These are phyloP conservation scores for Microchirus variegatus DNA, from an alignment of 2,797 vertebrate species.

Conservation along the genomic window DNA sequence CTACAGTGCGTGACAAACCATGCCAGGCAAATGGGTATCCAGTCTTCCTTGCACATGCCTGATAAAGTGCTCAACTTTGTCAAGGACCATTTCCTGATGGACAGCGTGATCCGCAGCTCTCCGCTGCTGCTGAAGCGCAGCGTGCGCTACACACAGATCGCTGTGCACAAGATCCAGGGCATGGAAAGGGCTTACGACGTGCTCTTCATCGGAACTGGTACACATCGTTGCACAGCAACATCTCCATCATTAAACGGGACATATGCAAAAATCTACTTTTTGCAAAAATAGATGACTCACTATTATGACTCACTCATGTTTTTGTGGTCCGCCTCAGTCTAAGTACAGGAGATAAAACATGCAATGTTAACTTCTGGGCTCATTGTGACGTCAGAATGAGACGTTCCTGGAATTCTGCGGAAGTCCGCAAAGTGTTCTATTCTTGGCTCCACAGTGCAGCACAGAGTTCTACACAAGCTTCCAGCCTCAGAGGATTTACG, in stretches of 20 bases:
- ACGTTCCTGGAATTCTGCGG: too few species aligned
- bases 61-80: conserved; percentile 95
- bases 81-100: conserved; percentile 97
- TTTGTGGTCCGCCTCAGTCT: too few species aligned
- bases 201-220: conserved; percentile 92
- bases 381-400: too few species aligned
- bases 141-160: conserved; percentile 88
- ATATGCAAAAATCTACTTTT: too few species aligned
- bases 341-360: too few species aligned
- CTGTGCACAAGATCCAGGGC: conserved; percentile 85
- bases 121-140: conserved; percentile 87
- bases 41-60: conserved; percentile 91
- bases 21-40: conserved; percentile 85
- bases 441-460: too few species aligned
- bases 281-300: too few species aligned
- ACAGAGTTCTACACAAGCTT: too few species aligned
- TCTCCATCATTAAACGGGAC: not conserved
- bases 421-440: too few species aligned
- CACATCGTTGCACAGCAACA: not conserved
- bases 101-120: conserved; percentile 86
- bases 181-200: conserved; percentile 85
- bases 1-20: conserved; percentile 88
- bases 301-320: too few species aligned
- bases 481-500: too few species aligned
- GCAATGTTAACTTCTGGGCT: too few species aligned